Evolutionary conservation across 1,140 invertebrate species (phyloP).

Genomic region (Plectrocnemia conspersa): DNA sequence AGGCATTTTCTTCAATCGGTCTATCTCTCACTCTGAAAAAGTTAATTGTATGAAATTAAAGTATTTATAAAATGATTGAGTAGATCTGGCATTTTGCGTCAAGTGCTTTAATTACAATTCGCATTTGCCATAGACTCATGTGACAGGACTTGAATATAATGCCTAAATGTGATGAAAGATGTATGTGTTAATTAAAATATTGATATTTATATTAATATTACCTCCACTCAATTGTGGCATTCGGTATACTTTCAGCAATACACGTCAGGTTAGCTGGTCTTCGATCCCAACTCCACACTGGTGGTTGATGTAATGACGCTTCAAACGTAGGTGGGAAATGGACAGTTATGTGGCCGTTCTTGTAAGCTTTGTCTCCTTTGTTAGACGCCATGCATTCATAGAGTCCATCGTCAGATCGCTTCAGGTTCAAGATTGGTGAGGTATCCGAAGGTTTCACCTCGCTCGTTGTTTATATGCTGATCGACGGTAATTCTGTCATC

Average conservation of each 20-base stretch:
- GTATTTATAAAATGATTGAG: too few relatives aligned
- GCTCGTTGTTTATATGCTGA: slow-evolving; percentile 52
- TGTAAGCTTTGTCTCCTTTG: slow-evolving; percentile 65
- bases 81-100: too few relatives aligned
- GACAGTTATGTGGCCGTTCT: slow-evolving; percentile 78
- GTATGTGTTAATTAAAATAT: neutral
- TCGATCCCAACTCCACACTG: slow-evolving; percentile 75
- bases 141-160: too few relatives aligned
- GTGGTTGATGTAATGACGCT: slow-evolving; percentile 59
- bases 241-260: slow-evolving; percentile 84
- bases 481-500: slow-evolving; percentile 61
- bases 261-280: slow-evolving; percentile 80
- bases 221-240: slow-evolving; percentile 85
- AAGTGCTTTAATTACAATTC: too few relatives aligned
- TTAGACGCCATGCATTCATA: slow-evolving; percentile 85
- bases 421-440: slow-evolving; percentile 59
- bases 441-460: slow-evolving; percentile 58
- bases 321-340: slow-evolving; percentile 77
- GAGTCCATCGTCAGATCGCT: slow-evolving; percentile 74
- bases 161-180: too few relatives aligned
- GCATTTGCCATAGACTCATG: too few relatives aligned
- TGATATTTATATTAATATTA: slow-evolving; percentile 36
- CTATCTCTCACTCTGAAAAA: slow-evolving; percentile 47
- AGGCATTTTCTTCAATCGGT: slow-evolving; percentile 51
- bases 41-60: neutral